phyloP scores from a whole-genome alignment of 2,797 vertebrate genomes.

The Pipistrellus nathusii region DNA sequence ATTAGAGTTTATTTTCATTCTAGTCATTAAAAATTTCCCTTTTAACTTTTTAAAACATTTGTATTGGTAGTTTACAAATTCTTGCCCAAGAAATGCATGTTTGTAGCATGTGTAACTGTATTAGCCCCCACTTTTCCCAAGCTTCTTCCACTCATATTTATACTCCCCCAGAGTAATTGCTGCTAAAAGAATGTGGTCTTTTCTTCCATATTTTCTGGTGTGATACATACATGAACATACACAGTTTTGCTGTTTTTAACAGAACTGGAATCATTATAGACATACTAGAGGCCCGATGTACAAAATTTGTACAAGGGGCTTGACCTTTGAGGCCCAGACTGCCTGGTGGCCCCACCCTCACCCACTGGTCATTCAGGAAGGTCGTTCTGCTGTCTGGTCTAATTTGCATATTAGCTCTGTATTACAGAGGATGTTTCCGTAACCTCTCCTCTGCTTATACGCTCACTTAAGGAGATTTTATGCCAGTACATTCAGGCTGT shows the following conservation, averaged over 20 bases:
- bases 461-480: not conserved
- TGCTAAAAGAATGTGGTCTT: not conserved
- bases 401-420: no score
- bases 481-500: not conserved
- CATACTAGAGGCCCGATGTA: not conserved
- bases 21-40: conserved; percentile 34
- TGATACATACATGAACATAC: not conserved
- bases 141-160: not conserved
- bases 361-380: no score
- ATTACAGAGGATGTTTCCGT: not conserved
- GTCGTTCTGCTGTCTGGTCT: no score
- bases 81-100: not conserved
- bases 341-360: no score
- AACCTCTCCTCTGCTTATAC: not conserved
- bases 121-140: not conserved
- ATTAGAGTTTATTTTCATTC: conserved; percentile 36
- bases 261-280: not conserved
- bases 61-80: conserved; percentile 24
- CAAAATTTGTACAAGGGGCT: no score
- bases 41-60: conserved; percentile 37
- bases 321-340: no score
- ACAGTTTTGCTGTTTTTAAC: not conserved
- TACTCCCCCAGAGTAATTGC: not conserved
- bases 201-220: not conserved
- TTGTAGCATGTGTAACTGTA: not conserved